Conservation (phyloP, 2,113 vertebrate genomes). For the Rhynchopsitta pachyrhyncha region DNA sequence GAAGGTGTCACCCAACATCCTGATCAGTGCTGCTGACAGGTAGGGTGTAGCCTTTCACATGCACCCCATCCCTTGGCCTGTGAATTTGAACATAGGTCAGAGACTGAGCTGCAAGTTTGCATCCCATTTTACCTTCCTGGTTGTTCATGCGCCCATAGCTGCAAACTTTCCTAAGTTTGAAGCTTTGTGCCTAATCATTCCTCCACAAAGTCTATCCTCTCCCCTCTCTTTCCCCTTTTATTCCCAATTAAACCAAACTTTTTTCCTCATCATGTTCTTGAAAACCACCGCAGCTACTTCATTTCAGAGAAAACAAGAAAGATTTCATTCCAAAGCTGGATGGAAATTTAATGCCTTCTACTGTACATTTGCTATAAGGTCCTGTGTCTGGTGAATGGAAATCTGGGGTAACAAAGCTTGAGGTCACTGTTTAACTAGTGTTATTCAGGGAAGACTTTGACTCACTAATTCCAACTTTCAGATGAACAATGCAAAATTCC, state of each 20-base stretch:
- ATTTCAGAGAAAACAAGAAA: neutral
- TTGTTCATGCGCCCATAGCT: neutral
- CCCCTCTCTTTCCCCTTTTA: neutral
- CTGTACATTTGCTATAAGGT: neutral
- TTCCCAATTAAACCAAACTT: neutral
- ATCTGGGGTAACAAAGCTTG: conserved; percentile 14
- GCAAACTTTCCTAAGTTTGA: neutral
- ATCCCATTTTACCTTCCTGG: neutral
- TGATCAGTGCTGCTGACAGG: neutral
- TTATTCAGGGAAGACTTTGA: conserved; percentile 20
- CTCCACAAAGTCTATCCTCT: neutral
- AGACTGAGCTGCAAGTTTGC: neutral
- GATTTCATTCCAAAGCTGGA: neutral
- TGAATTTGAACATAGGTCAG: neutral
- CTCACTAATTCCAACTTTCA: conserved; percentile 42
- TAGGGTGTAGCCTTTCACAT: neutral
- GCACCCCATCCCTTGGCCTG: neutral
- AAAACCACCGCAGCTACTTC: neutral
- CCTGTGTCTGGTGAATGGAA: neutral
- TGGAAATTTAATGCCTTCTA: neutral
- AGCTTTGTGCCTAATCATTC: neutral
- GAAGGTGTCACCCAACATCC: neutral
- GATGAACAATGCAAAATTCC: conserved; percentile 26
- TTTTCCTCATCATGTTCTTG: neutral
- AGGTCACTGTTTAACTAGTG: conserved; percentile 11